A percentile compares a stretch with the other conserved stretches of the same genome.
phyloP scores from a whole-genome alignment of 2,113 vertebrate genomes.

The Etheostoma cragini region DNA sequence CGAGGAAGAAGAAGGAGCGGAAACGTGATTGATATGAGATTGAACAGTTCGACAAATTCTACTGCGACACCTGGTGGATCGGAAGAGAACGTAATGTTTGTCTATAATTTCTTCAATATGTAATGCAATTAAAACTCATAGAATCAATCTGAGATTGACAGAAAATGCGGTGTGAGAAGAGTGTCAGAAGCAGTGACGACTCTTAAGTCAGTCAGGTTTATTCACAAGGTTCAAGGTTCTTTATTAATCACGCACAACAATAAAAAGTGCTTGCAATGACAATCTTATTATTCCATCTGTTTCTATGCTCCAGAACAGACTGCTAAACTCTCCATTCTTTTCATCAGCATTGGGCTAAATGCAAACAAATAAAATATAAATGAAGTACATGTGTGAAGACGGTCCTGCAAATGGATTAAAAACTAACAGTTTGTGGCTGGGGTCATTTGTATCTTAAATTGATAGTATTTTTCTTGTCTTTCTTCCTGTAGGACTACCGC shows the following conservation, averaged over 20 bases:
- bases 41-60: background rate
- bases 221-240: background rate
- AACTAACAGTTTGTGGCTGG: too few relatives aligned
- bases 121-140: background rate
- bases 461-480: too few relatives aligned
- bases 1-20: slow-evolving; percentile 5
- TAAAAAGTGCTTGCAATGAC: background rate
- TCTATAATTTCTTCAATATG: background rate
- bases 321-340: too few relatives aligned
- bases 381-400: too few relatives aligned
- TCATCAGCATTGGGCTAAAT: too few relatives aligned
- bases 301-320: too few relatives aligned
- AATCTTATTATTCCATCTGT: too few relatives aligned
- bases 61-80: slow-evolving; percentile 61
- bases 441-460: too few relatives aligned
- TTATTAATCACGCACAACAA: too few relatives aligned
- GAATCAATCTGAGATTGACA: background rate
- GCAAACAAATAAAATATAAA: too few relatives aligned
- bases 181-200: background rate
- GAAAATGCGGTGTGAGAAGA: background rate
- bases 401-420: too few relatives aligned
- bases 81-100: slow-evolving; percentile 10
- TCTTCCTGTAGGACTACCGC: too few relatives aligned
- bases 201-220: background rate
- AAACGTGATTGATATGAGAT: background rate